Percentiles rank a stretch among this genome's conserved stretches.
These are phyloP conservation scores for Eulacestoma nigropectus DNA, from an alignment of 2,113 vertebrate genomes.

Conservation along the genomic window DNA sequence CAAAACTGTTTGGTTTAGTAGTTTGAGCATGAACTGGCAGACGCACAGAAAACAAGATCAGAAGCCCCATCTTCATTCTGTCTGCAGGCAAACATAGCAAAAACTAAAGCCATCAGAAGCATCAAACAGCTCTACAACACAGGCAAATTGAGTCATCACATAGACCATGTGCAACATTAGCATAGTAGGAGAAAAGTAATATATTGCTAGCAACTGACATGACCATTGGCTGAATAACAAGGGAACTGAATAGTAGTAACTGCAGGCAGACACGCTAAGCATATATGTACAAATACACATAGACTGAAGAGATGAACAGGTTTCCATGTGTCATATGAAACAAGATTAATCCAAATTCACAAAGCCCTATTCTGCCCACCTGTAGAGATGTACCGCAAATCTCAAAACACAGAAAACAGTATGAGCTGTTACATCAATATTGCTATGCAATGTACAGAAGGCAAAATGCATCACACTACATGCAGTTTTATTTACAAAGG, in stretches of 20 bases:
- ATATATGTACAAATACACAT: accelerated
- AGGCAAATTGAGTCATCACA: not conserved
- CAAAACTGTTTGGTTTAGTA: not conserved
- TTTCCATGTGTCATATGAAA: not conserved
- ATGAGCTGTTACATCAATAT: not conserved
- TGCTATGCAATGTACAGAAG: not conserved
- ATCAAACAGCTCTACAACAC: not conserved
- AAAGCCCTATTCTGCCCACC: not conserved
- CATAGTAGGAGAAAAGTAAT: not conserved
- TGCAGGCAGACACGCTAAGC: not conserved
- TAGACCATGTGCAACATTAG: not conserved
- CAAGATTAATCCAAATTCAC: not conserved
- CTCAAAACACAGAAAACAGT: not conserved
- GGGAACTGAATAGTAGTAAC: not conserved
- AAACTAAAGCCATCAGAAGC: not conserved
- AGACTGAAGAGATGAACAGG: not conserved
- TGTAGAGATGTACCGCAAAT: not conserved
- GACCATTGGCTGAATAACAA: not conserved
- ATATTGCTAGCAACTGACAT: not conserved
- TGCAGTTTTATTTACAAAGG: not conserved
- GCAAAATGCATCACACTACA: not conserved
- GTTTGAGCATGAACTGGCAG: not conserved
- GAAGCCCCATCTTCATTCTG: not conserved
- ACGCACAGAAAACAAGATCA: not conserved
- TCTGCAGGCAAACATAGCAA: not conserved